Conservation (phyloP, 2,888 invertebrate species). For the Ditylenchus weischeri region DNA sequence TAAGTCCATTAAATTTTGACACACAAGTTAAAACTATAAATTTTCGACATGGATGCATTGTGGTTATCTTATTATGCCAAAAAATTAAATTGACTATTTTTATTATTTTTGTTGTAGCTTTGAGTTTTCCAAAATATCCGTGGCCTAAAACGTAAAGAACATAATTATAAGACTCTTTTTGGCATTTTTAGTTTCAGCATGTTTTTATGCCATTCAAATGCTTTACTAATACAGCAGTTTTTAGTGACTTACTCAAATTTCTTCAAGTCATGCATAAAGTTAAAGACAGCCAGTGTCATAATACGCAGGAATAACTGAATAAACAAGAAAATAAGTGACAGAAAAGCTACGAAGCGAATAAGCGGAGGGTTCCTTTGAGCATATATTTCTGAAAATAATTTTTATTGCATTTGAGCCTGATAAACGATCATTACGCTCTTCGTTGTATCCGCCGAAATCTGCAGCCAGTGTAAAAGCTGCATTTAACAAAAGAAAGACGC, state of each 20-base stretch:
- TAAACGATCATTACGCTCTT: constrained; percentile 30
- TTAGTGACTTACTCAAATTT: constrained; percentile 45
- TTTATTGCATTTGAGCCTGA: too few relatives aligned
- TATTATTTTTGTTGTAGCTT: too few relatives aligned
- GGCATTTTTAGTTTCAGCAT: too few relatives aligned
- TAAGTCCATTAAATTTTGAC: too few relatives aligned
- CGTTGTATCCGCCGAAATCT: constrained; percentile 57
- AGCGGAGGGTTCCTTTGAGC: constrained; percentile 49
- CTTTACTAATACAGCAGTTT: neutral
- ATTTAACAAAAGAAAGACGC: constrained; percentile 54
- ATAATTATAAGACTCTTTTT: too few relatives aligned
- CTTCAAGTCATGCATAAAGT: constrained; percentile 53
- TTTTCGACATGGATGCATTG: too few relatives aligned
- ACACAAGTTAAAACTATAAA: too few relatives aligned
- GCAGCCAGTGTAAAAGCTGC: constrained; percentile 55
- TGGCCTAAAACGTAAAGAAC: too few relatives aligned
- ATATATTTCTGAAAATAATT: constrained; percentile 22
- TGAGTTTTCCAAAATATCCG: too few relatives aligned
- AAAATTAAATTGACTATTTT: too few relatives aligned
- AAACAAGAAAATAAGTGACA: constrained; percentile 55
- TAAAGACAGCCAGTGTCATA: constrained; percentile 54
- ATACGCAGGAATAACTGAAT: constrained; percentile 53
- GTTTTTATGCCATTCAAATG: too few relatives aligned
- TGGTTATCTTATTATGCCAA: too few relatives aligned
- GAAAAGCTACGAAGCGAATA: constrained; percentile 54